Evolutionary conservation across 2,797 vertebrate species (phyloP).

Genomic region (Coluber constrictor): DNA sequence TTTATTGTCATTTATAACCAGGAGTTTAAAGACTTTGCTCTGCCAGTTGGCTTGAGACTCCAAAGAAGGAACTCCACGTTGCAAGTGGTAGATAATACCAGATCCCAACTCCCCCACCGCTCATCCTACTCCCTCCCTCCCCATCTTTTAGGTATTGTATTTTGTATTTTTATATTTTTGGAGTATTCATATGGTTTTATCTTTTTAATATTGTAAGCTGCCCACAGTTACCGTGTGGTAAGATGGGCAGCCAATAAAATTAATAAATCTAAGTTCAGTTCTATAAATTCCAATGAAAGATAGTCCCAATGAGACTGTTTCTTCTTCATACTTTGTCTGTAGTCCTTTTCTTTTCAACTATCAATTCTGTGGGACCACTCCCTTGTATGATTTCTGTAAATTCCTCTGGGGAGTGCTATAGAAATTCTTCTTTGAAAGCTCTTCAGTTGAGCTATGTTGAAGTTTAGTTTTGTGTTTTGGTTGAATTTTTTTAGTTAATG

Average conservation of each 20-base stretch:
- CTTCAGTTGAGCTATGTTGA: background rate
- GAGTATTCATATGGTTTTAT: background rate
- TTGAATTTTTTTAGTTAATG: background rate
- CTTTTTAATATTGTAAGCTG: background rate
- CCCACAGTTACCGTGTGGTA: background rate
- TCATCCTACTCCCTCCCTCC: background rate
- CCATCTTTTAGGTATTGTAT: background rate
- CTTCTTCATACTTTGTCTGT: background rate
- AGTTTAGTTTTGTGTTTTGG: background rate
- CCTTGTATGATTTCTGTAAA: background rate
- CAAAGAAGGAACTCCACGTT: background rate
- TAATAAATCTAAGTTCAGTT: background rate
- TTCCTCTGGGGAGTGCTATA: background rate
- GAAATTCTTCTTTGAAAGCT: background rate
- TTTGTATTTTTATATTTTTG: background rate
- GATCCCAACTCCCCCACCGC: background rate
- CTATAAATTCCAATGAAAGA: background rate
- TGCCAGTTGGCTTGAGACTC: too few species aligned
- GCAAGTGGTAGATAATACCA: background rate
- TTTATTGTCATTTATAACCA: background rate
- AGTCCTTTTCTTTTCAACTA: background rate
- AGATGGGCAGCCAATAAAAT: background rate
- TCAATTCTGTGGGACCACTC: background rate
- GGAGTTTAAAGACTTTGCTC: background rate
- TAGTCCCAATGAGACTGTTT: background rate